phyloP scores from a whole-genome alignment of 2,888 invertebrate genomes.

The Spodoptera exigua region DNA sequence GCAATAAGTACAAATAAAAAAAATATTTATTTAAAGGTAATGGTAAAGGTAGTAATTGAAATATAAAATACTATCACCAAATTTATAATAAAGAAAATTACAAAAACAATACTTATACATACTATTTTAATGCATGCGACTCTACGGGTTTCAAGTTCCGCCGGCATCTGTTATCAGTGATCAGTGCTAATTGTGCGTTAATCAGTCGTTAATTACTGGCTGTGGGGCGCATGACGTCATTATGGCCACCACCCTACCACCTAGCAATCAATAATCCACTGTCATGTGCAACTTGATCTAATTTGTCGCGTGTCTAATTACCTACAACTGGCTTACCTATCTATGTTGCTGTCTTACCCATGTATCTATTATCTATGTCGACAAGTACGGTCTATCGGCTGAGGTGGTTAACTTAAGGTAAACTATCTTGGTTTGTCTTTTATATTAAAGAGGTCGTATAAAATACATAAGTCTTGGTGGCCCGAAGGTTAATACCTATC shows the following conservation, averaged over 20 bases:
- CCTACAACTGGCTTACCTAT: slow-evolving; percentile 30
- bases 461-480: too few species aligned
- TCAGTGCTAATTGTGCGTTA: slow-evolving; percentile 80
- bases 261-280: slow-evolving; percentile 64
- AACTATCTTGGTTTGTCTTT: too few species aligned
- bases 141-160: slow-evolving; percentile 43
- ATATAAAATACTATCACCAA: too few species aligned
- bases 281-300: slow-evolving; percentile 69
- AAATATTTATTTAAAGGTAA: too few species aligned
- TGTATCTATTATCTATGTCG: slow-evolving; percentile 4
- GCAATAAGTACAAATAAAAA: too few species aligned
- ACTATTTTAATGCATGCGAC: slow-evolving; percentile 10
- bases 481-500: too few species aligned
- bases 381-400: too few species aligned
- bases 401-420: too few species aligned
- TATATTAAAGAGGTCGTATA: too few species aligned
- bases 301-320: slow-evolving; percentile 67
- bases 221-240: slow-evolving; percentile 73
- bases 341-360: slow-evolving; percentile 24
- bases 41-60: too few species aligned
- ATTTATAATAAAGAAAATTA: not conserved
- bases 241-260: slow-evolving; percentile 46
- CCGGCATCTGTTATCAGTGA: slow-evolving; percentile 72
- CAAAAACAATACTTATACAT: too few species aligned
- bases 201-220: slow-evolving; percentile 78